These are phyloP conservation scores for Apolygus lucorum DNA, from an alignment of 1,140 invertebrate genomes.

Conservation along the genomic window DNA sequence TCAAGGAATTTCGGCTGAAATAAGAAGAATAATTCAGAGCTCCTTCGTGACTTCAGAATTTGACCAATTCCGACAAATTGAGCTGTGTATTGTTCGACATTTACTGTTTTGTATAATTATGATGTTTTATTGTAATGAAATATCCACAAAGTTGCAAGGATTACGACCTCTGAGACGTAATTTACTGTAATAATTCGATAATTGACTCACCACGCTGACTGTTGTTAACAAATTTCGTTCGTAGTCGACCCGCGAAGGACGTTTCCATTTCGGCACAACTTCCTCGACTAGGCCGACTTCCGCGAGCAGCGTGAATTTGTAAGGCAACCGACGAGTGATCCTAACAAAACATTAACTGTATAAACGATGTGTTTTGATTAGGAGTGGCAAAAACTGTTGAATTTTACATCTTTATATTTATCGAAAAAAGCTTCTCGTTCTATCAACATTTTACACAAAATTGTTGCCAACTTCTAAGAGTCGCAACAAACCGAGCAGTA, in stretches of 20 bases:
- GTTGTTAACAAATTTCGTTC: background rate
- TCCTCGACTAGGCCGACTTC: background rate
- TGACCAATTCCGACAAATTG: background rate
- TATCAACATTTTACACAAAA: too few relatives aligned
- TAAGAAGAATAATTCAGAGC: background rate
- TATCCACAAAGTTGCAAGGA: background rate
- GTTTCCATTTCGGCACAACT: background rate
- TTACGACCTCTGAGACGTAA: too few relatives aligned
- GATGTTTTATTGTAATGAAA: background rate
- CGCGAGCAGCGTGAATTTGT: background rate
- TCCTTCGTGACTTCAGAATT: background rate
- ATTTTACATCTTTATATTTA: too few relatives aligned
- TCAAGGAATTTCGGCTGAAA: too few relatives aligned
- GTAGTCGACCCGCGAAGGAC: background rate
- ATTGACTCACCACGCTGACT: background rate
- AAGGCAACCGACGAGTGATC: background rate
- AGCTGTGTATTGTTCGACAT: background rate
- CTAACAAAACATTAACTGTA: too few relatives aligned
- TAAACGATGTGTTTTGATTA: too few relatives aligned
- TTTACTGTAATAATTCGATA: background rate
- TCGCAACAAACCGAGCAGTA: too few relatives aligned
- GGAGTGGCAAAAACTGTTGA: too few relatives aligned
- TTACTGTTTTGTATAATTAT: background rate
- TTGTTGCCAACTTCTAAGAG: too few relatives aligned
- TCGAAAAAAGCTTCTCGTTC: too few relatives aligned